Evolutionary conservation across 2,113 vertebrate species (phyloP), one percentile per base, ranked within the genome.

Genomic region (Raja brachyura): DNA sequence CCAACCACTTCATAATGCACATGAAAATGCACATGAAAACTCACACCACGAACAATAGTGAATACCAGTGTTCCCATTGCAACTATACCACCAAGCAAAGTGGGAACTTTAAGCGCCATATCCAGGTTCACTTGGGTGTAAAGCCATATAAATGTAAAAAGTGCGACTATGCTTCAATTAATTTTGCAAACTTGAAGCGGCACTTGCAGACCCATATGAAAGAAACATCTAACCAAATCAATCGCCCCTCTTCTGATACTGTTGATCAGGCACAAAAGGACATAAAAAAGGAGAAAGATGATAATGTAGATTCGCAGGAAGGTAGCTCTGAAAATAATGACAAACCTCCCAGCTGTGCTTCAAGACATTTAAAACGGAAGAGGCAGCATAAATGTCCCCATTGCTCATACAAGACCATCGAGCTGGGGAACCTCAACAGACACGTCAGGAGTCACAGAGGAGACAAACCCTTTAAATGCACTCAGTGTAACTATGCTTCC

Each of bases 121-220:
- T 99, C 98, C 96, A 99, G 85, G 96, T 98, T 88, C 99, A 99
- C 94, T 99, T 98, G 0, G 98, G 98, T 0, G 98, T 99, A 95
- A 99, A 99, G 94, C 98, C 98, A 79, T 98, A 99, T 95, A 97
- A 97, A 90, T 99, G 98, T 94, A 96, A 96, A 94, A 95, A 97
- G 95, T 99, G 98, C 95, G 94, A 97, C 95, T 99, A 99, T 94
- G 98, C 98, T 94, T 99, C 99, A 0, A 98, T 98, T 93, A 98
- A 99, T 96, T 99, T 98, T 98, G 98, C 99, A 97, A 99, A 99
- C 96, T 99, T 99, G 96, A 99, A 99, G 95, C 96, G 99, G 63
- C 99, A 99, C 95, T 98, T 99, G 97, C 98, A 99, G 96, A 98
- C 99, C 93, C 99, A 99, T 95, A 98, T 97, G 0, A 92, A 73